Conservation (phyloP, 2,797 vertebrate species). For the Glossophaga mutica region DNA sequence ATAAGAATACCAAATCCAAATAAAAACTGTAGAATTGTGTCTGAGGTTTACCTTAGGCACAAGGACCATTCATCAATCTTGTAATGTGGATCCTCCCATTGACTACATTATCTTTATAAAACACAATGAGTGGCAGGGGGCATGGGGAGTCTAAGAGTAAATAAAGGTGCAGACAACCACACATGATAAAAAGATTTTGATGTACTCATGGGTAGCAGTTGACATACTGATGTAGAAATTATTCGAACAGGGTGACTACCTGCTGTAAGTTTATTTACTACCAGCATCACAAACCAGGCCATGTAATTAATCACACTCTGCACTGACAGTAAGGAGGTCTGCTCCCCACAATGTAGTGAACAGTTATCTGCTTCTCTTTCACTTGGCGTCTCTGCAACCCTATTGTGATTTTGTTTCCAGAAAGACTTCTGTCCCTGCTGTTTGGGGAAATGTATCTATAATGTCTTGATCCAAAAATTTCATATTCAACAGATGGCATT, state of each 20-base stretch:
- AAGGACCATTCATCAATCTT: not conserved
- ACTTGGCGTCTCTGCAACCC: constrained; percentile 68
- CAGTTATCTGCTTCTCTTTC: constrained; percentile 66
- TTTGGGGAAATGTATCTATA: constrained; percentile 80
- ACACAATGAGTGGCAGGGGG: not conserved
- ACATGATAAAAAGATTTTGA: not conserved
- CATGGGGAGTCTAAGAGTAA: not conserved
- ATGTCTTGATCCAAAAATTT: constrained; percentile 82
- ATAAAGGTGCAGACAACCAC: not conserved
- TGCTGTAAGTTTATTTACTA: constrained; percentile 58
- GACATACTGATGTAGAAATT: constrained; percentile 45
- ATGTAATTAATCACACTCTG: constrained; percentile 67
- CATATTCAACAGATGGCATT: constrained; percentile 84
- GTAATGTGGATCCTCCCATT: not conserved
- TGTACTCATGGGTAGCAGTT: not conserved
- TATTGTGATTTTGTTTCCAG: constrained; percentile 79
- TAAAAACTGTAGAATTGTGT: not conserved
- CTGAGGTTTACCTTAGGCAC: not conserved
- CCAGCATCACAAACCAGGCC: not conserved
- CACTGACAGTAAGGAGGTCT: constrained; percentile 59
- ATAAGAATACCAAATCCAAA: not conserved
- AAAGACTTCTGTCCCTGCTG: constrained; percentile 80
- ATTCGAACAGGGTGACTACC: constrained; percentile 36
- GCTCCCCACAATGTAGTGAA: constrained; percentile 62
- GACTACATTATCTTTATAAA: constrained; percentile 22